Evolutionary conservation across 2,888 invertebrate genomes (phyloP).

Genomic region (Alviniconcha strummeri): DNA sequence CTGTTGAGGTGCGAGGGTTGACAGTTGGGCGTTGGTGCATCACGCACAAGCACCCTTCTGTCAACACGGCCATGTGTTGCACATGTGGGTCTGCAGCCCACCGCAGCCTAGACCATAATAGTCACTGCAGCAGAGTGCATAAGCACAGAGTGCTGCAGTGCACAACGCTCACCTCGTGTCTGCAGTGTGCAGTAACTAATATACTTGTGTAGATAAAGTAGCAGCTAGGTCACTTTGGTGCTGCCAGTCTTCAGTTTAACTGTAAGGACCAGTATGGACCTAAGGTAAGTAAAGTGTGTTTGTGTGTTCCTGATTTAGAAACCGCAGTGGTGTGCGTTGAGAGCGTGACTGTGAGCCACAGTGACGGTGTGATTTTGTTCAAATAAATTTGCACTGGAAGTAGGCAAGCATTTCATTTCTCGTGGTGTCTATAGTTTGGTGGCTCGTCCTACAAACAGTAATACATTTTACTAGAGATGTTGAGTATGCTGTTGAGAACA

Average conservation of each 20-base stretch:
- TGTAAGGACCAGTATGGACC: background rate
- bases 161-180: background rate
- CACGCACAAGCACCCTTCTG: background rate
- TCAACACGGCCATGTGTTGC: background rate
- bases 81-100: background rate
- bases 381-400: no score
- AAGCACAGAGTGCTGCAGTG: background rate
- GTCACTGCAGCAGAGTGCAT: background rate
- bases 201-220: background rate
- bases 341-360: no score
- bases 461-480: no score
- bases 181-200: no score
- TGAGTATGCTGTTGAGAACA: no score
- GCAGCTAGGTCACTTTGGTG: background rate
- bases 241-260: background rate
- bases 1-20: background rate
- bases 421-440: no score
- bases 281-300: no score
- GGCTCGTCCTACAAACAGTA: no score
- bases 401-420: no score
- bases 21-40: constrained; percentile 10
- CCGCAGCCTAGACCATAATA: background rate
- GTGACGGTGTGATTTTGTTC: no score
- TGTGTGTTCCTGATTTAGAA: no score
- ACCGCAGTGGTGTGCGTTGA: no score